Evolutionary conservation across 2,113 vertebrate genomes (phyloP).

Genomic region (Cromileptes altivelis): DNA sequence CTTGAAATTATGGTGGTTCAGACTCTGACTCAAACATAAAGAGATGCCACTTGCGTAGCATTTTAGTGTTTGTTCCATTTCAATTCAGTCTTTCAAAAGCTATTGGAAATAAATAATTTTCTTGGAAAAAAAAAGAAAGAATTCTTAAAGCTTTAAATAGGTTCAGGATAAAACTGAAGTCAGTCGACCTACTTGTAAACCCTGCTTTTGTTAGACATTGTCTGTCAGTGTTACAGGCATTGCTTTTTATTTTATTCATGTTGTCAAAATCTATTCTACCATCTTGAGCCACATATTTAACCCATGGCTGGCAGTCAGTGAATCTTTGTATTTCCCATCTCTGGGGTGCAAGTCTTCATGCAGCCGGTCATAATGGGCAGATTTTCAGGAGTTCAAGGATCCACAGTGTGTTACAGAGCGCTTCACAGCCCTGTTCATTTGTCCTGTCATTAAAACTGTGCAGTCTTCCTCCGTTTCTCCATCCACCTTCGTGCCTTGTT

Average conservation of each 20-base stretch:
- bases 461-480: neutral
- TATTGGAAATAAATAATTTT: neutral
- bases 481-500: neutral
- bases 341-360: neutral
- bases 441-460: slow-evolving; percentile 12
- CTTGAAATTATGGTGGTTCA: neutral
- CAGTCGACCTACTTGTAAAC: neutral
- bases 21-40: neutral
- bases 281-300: neutral
- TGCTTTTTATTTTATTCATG: neutral
- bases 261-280: slow-evolving; percentile 7
- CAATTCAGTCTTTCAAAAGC: neutral
- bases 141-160: too few species aligned
- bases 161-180: neutral
- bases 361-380: neutral
- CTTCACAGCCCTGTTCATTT: neutral
- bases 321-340: neutral
- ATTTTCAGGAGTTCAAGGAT: neutral
- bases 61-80: neutral
- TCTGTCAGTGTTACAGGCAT: neutral
- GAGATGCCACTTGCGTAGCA: neutral
- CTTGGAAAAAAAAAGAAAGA: neutral
- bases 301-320: neutral
- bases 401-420: neutral
- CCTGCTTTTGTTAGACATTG: neutral